Evolutionary conservation across 1,140 invertebrate species (phyloP).

Genomic region (Drosophila kepulauana): DNA sequence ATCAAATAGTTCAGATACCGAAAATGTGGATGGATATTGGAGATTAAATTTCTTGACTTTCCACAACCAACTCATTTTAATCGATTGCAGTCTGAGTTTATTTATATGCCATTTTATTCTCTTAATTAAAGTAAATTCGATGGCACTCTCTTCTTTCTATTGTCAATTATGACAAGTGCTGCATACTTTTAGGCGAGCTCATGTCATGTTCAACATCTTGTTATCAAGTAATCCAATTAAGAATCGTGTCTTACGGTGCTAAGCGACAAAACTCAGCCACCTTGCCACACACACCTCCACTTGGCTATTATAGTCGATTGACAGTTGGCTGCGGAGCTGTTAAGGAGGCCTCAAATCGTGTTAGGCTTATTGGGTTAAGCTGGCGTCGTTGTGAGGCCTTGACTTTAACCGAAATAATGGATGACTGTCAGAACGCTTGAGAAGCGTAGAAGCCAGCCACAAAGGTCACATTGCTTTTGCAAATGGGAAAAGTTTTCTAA

Average conservation of each 20-base stretch:
- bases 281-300: conserved; percentile 7
- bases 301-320: not conserved
- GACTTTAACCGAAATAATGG: conserved; percentile 36
- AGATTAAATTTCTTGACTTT: too few species aligned
- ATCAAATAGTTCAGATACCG: not conserved
- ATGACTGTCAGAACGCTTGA: conserved; percentile 49
- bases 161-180: conserved; percentile 24
- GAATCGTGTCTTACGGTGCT: conserved; percentile 48
- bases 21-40: too few species aligned
- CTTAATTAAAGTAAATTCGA: not conserved
- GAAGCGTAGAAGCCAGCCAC: conserved; percentile 3
- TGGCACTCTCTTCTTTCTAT: not conserved
- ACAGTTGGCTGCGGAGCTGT: conserved; percentile 8
- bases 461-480: not conserved
- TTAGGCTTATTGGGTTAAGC: conserved; percentile 54
- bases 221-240: conserved; percentile 66
- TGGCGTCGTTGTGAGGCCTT: conserved; percentile 37
- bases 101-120: not conserved
- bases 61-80: not conserved
- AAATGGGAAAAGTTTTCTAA: conserved; percentile 13
- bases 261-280: not conserved
- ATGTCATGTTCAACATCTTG: conserved; percentile 50
- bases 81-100: not conserved
- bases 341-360: conserved; percentile 46
- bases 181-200: conserved; percentile 25